Conservation (phyloP, 2,797 vertebrate species). For the Girardinus metallicus region DNA sequence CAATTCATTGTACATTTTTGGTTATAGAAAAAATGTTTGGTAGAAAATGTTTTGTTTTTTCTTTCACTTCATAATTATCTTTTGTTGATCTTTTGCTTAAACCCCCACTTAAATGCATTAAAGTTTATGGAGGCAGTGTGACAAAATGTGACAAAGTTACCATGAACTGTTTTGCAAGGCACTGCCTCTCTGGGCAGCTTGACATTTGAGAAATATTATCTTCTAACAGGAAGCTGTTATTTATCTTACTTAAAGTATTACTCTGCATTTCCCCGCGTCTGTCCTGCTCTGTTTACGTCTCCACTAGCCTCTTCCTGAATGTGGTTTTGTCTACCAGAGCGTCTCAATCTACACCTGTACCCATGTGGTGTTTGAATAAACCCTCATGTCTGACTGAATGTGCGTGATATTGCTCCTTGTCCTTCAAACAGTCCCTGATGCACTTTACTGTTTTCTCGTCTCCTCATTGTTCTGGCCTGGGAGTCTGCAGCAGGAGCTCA, state of each 20-base stretch:
- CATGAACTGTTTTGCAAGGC: not conserved
- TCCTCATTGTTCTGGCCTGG: constrained; percentile 60
- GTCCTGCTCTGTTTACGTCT: not conserved
- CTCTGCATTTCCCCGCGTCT: not conserved
- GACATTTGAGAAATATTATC: not conserved
- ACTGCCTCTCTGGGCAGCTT: not conserved
- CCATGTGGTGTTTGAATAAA: constrained; percentile 36
- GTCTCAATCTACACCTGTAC: constrained; percentile 37
- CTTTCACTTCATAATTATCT: not conserved
- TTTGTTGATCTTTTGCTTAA: not conserved
- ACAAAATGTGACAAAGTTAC: not conserved
- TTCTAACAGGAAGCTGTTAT: constrained; percentile 1
- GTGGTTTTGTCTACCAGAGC: constrained; percentile 21
- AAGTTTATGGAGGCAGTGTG: not conserved
- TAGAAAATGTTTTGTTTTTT: not conserved
- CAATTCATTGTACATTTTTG: not conserved
- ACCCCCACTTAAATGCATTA: not conserved
- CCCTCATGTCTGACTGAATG: constrained; percentile 3
- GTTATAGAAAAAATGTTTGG: not conserved
- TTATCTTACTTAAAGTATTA: not conserved
- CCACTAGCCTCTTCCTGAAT: not conserved
- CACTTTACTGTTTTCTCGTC: constrained; percentile 31
- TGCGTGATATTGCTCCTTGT: constrained; percentile 14
- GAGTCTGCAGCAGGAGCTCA: constrained; percentile 31
- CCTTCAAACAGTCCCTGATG: constrained; percentile 32